phyloP scores from a whole-genome alignment of 2,113 vertebrate genomes.

The Osmerus mordax region DNA sequence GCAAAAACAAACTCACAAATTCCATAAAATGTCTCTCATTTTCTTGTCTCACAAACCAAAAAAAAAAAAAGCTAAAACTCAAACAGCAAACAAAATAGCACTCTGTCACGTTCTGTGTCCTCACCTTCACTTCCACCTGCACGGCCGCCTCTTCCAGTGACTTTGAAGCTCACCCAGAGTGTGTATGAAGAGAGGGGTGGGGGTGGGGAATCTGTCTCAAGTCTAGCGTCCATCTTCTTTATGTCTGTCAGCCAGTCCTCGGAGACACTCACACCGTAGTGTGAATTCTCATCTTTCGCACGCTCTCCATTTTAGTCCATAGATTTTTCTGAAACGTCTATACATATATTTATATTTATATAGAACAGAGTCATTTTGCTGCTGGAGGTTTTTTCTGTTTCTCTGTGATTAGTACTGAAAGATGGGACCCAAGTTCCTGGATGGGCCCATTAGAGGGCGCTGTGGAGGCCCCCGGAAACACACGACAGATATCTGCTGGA shows the following conservation, averaged over 20 bases:
- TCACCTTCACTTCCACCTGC: conserved; percentile 11
- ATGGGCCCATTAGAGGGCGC: conserved; percentile 38
- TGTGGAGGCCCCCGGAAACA: conserved; percentile 45
- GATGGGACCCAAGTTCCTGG: conserved; percentile 53
- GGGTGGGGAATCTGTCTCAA: conserved; percentile 43
- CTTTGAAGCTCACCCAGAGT: conserved; percentile 33
- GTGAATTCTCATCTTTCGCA: conserved; percentile 31
- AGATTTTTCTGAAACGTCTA: conserved; percentile 68
- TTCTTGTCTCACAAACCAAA: conserved; percentile 21
- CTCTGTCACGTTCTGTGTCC: conserved; percentile 9
- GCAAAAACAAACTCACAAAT: conserved; percentile 48
- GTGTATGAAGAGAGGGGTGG: conserved; percentile 39
- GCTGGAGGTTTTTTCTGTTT: conserved; percentile 61
- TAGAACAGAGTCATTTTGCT: conserved; percentile 63
- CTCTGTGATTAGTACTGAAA: conserved; percentile 57
- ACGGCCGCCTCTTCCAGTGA: conserved; percentile 42
- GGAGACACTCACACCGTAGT: conserved; percentile 12
- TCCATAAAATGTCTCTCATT: conserved; percentile 57
- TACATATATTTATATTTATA: conserved; percentile 72
- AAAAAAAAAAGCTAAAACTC: conserved; percentile 19
- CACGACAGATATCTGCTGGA: conserved; percentile 63
- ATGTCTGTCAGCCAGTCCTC: conserved; percentile 15
- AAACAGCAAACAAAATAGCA: conserved; percentile 38
- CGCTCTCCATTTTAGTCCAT: conserved; percentile 58
- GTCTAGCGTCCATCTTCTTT: conserved; percentile 44